These are phyloP conservation scores for Coptodon rendalli DNA, from an alignment of 2,113 vertebrate genomes.

Conservation along the genomic window DNA sequence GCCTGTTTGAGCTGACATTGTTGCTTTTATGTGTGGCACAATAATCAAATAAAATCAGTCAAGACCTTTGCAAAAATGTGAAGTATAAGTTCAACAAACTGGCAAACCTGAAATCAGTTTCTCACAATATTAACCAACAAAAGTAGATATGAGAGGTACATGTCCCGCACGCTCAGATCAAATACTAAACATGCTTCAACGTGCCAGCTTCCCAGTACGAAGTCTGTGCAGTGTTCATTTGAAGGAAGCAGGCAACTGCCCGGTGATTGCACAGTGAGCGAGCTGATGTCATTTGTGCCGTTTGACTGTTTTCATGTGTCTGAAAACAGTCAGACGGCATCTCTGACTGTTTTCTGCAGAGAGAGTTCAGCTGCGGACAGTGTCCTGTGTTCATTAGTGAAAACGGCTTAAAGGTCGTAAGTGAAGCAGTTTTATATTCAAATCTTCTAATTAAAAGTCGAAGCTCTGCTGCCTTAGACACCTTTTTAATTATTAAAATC, in stretches of 20 bases:
- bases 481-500: slow-evolving; percentile 4
- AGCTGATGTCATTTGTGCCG: not conserved
- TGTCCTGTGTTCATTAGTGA: not conserved
- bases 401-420: not conserved
- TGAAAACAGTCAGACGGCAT: not conserved
- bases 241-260: not conserved
- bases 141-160: not conserved
- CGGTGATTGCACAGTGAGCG: not conserved
- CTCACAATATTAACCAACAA: not conserved
- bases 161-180: not conserved
- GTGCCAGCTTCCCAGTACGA: not conserved
- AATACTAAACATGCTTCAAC: not conserved
- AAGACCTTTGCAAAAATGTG: not conserved
- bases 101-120: not conserved
- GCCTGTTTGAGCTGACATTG: not conserved
- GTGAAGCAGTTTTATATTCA: not conserved
- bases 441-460: not conserved
- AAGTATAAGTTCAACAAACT: not conserved
- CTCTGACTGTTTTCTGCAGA: not conserved
- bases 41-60: not conserved
- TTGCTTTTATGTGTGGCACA: not conserved
- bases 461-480: not conserved
- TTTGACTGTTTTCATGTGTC: not conserved
- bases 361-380: not conserved
- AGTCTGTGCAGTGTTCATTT: not conserved